Evolutionary conservation across 2,113 vertebrate genomes (phyloP), one percentile per base, ranked within the genome.

Genomic region (Synchiropus splendidus): DNA sequence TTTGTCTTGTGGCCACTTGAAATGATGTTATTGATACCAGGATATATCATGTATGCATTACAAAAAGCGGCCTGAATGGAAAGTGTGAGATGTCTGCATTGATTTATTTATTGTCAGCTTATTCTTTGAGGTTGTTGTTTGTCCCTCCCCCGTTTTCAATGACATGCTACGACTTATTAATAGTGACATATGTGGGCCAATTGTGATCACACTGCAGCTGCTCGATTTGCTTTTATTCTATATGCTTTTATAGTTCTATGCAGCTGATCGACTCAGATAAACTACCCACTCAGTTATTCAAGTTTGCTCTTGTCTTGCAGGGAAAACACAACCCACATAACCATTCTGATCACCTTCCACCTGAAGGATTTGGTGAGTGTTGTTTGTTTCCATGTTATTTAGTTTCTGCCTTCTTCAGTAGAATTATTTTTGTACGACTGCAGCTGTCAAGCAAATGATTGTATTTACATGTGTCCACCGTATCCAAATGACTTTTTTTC

Each of bases 341-440:
- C 72, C 92, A 92, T 75, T 84, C 84, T 10, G 95, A 98, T 41
- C 92, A 94, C 68, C 92, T 96, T 68, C 91, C 88, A 70, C 87
- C 84, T 45, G 95, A 98, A 74, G 92, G 91, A 75, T 90, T 90
- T 77, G 92, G 95, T 98, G 75, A 92, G 92, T 69, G 6, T 36
- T 36, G n/a, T n/a, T n/a, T n/a, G n/a, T n/a, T n/a, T n/a, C n/a
- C n/a, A n/a, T n/a, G n/a, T 1, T 2, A 6, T 34, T 4, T 4
- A n/a, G 1, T 1, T n/a, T n/a, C 4, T 1, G 6, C 36, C 9
- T 38, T 55, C 10, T 10, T 9, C 10, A 6, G 6, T 17, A 17
- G 38, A 11, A 50, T 18, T 37, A 11, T n/a, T n/a, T n/a, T n/a
- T n/a, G n/a, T n/a, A 8, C 8, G 21, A 8, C 21, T 27, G 4